Base-by-base conservation (phyloP, 2,113 vertebrate genomes). In the Aptenodytes patagonicus region DNA sequence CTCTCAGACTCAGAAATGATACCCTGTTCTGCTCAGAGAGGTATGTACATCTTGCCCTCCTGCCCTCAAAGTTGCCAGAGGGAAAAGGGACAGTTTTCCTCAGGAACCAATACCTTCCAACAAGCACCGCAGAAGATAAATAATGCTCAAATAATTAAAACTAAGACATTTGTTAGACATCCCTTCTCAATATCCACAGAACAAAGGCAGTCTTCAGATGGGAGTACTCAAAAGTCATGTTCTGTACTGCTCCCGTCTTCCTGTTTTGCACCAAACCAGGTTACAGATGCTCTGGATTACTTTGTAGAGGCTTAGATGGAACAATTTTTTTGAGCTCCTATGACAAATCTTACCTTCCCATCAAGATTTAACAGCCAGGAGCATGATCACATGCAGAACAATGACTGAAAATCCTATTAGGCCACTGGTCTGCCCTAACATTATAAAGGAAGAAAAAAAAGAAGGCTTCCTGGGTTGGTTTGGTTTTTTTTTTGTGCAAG, bases 141-240 rank as follows among this genome's bases (percentile, higher is more conserved):
- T 55, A 20, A 49, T 3, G 5, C 26, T 69, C 57, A 51, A 36
- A 17, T 24, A 49, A 49, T 42, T 66, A 24, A 17, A 78, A 58
- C 3, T 10, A 40, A n/a, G 34, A 34, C 29, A 47, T 6, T 58
- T 7, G 3, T 32, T 6, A 64, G 42, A 42, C n/a, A 34, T 8
- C 13, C 21, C 31, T 69, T 55, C 29, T 47, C 52, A 10, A 24
- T 0, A 32, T 3, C 40, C n/a, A 36, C 12, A 29, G 13, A 55
- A 24, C 22, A 24, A n/a, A 58, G 29, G 14, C 22, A 38, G 51
- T 1, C 3, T 51, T 51, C 42, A n/a, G 42, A 26, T 7, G 1
- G 9, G 11, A 42, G 5, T 1, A 64, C 42, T 36, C 61, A 18
- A 21, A 19, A 1, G 1, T 25, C 6, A 19, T 1, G 2, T 38